A percentile compares a stretch with the other conserved stretches of the same genome.
These are phyloP conservation scores for Lithobates sylvaticus DNA, from an alignment of 2,797 vertebrate species.

Conservation along the genomic window DNA sequence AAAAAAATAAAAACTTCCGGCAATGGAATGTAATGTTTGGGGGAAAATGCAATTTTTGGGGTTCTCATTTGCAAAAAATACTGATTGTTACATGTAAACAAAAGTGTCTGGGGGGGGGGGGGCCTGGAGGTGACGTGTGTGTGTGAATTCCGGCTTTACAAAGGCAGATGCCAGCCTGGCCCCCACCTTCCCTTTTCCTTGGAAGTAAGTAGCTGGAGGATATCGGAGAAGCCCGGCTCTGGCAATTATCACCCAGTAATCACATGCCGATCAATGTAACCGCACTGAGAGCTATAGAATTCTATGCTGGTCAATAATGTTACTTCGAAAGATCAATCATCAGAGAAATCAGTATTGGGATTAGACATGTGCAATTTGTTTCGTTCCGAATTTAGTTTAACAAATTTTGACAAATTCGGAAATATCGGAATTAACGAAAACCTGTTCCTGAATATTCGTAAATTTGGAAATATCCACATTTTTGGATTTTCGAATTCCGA, in stretches of 20 bases:
- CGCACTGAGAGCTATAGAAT: conserved; percentile 30
- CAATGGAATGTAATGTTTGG: too few relatives aligned
- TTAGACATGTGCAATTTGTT: not conserved
- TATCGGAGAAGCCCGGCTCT: conserved; percentile 6
- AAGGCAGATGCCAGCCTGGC: conserved; percentile 1
- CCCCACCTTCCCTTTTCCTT: conserved; percentile 11
- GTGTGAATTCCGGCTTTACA: conserved; percentile 23
- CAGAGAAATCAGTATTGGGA: not conserved
- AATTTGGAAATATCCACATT: too few relatives aligned
- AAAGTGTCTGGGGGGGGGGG: too few relatives aligned
- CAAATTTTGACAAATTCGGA: too few relatives aligned
- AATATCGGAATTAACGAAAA: too few relatives aligned
- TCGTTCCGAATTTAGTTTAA: too few relatives aligned
- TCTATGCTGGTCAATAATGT: conserved; percentile 21
- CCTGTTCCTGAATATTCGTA: too few relatives aligned
- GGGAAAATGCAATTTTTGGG: too few relatives aligned
- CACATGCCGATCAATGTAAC: conserved; percentile 25
- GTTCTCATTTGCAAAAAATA: too few relatives aligned
- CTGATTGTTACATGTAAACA: too few relatives aligned
- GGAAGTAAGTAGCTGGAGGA: conserved; percentile 24
- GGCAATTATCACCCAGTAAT: not conserved
- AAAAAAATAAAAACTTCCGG: too few relatives aligned
- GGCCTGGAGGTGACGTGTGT: not conserved
- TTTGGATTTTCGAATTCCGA: too few relatives aligned
- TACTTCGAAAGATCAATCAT: not conserved